Conservation (phyloP, 2,113 vertebrate species). For the Paracanthobrama guichenoti region DNA sequence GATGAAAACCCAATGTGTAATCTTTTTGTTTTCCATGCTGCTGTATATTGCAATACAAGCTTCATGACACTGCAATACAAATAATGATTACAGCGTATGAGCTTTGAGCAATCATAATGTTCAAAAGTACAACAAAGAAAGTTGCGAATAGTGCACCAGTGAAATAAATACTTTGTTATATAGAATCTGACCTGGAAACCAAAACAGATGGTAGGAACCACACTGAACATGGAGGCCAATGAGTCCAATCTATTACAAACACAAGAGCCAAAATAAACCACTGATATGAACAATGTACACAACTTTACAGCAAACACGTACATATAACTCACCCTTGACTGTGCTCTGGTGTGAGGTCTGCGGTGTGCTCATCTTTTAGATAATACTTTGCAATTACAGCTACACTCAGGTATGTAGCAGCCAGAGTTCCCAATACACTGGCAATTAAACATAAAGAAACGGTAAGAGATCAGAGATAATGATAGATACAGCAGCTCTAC, state of each 20-base stretch:
- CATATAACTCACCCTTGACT: constrained; percentile 73
- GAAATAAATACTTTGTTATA: background rate
- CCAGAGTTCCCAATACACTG: constrained; percentile 86
- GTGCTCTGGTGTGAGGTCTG: constrained; percentile 53
- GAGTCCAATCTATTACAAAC: constrained; percentile 74
- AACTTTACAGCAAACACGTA: background rate
- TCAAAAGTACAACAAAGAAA: background rate
- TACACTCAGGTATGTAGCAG: constrained; percentile 84
- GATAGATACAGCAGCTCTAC: constrained; percentile 15
- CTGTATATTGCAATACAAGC: constrained; percentile 90
- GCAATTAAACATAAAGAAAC: constrained; percentile 31
- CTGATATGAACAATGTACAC: background rate
- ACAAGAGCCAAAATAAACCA: background rate
- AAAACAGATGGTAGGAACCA: constrained; percentile 94
- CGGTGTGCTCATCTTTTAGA: constrained; percentile 67
- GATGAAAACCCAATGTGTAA: constrained; percentile 86
- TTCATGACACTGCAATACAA: constrained; percentile 85
- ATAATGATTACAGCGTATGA: constrained; percentile 50
- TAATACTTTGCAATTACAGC: constrained; percentile 82
- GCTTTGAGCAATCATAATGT: background rate
- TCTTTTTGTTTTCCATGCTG: constrained; percentile 85
- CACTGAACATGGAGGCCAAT: constrained; percentile 85
- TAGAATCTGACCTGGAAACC: constrained; percentile 87
- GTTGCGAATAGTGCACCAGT: background rate
- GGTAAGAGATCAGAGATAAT: background rate